Evolutionary conservation across 1,140 invertebrate genomes (phyloP), one percentile per base, ranked within the genome.

Genomic region (Orchestia grillus): DNA sequence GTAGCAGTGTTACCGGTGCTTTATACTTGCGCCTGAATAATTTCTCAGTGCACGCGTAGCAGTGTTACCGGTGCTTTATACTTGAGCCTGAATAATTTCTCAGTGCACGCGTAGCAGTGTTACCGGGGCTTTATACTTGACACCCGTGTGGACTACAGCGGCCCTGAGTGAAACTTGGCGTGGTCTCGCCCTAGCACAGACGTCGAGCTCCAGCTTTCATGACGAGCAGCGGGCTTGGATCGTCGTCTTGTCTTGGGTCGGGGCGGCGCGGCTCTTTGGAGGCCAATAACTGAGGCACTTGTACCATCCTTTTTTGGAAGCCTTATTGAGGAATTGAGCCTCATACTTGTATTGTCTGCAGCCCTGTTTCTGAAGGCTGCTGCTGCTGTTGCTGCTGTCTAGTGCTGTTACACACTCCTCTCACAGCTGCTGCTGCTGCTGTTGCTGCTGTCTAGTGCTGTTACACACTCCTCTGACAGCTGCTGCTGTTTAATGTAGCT

Each of bases 281-380:
- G 88, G 88, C 88, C 88, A 90, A 90, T 90, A 90, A 90, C 88
- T 41, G 88, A 90, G 88, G 4, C 88, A 90, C 41, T 90, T 42
- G 88, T 28, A 41, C 36, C 88, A 19, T 28, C 41, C 15, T 90
- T 90, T 90, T 90, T 90, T 43, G 41, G 88, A 4, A 4, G 36
- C 62, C 43, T 90, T 90, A 90, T 90, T 90, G 88, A 90, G 43
- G 88, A 90, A 90, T 90, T 90, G 88, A 44, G 88, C 88, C 43
- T 90, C 43, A 23, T 90, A 42, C 88, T 44, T 23, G 28, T 42
- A 15, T 43, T 90, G 88, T n/a, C 88, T 90, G 88, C 42, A n/a
- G 28, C 16, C 4, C 88, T 42, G 88, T 28, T 90, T 23, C 41
- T 41, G 62, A 77, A 1, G 3, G 28, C 62, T 15, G 28, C 62